Evolutionary conservation across 2,797 vertebrate species (phyloP), one percentile per base, ranked within the genome.

Genomic region (Oreonectes daqikongensis): DNA sequence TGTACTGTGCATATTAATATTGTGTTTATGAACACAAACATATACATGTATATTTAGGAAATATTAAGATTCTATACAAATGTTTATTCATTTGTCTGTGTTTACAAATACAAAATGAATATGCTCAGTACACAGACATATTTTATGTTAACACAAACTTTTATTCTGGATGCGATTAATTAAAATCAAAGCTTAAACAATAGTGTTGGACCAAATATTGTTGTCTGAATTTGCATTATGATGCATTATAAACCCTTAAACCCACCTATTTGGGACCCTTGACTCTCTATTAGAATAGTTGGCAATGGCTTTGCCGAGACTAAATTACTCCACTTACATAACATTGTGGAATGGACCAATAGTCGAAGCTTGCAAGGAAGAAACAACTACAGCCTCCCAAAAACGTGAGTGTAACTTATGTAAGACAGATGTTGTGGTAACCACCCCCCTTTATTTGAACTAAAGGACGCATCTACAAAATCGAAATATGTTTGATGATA

Each of bases 351-450:
- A 8, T 11, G 18, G 18, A n/a, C 44, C 44, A 14, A 50, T 50
- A 22, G 55, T 20, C 35, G 30, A 28, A 42, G 46, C 17, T 42
- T 40, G 69, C 52, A 63, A 53, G 11, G 2, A 50, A 44, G 60
- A 64, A 70, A 64, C 5, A 2, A 61, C 12, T 17, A 53, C 74
- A 63, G 14, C n/a, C 28, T 17, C 24, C 57, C 14, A 40, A 61
- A 77, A 63, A 78, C 64, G 68, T 75, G 77, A 38, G 11, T 24
- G 40, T 59, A 30, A 35, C 32, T 55, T 65, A 68, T 82, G 67
- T 26, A 66, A 67, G 48, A 59, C 64, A 76, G 22, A 78, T 75
- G 70, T 68, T 42, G 70, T 64, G 55, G n/a, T 7, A 6, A 20
- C 32, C 18, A 30, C 7, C 6, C 35, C 26, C 48, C 28, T 55